Percentiles rank a stretch among this genome's conserved stretches.
Evolutionary conservation across 2,113 vertebrate genomes (phyloP).

Genomic region (Osmerus eperlanus): DNA sequence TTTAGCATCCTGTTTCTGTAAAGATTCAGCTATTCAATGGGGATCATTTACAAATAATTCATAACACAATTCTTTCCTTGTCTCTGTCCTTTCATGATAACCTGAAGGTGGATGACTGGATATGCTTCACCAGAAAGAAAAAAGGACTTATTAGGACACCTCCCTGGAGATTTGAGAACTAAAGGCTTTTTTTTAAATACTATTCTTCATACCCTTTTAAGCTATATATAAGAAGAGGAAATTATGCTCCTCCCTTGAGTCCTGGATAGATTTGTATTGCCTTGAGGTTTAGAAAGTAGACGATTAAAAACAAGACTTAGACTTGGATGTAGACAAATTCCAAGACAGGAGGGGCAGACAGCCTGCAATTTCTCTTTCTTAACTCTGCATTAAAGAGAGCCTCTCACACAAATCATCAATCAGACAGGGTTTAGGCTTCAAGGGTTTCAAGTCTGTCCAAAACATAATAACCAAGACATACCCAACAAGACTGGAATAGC

Average conservation of each 20-base stretch:
- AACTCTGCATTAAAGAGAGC: conserved; percentile 7
- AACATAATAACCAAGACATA: conserved; percentile 37
- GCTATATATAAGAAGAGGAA: conserved; percentile 47
- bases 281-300: conserved; percentile 39
- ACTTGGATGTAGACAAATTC: conserved; percentile 55
- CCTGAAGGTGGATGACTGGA: not conserved
- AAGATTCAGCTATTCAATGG: not conserved
- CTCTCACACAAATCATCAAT: not conserved
- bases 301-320: conserved; percentile 58
- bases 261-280: conserved; percentile 45
- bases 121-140: not conserved
- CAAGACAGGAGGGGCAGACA: conserved; percentile 57
- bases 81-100: not conserved
- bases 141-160: not conserved
- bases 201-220: conserved; percentile 58
- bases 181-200: conserved; percentile 30
- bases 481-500: conserved; percentile 69
- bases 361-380: conserved; percentile 48
- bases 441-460: not conserved
- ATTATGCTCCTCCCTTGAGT: conserved; percentile 50
- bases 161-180: conserved; percentile 2
- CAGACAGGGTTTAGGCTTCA: not conserved
- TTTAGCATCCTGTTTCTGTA: conserved; percentile 7
- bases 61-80: not conserved
- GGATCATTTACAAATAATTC: not conserved